Conservation (phyloP, 2,113 vertebrate genomes). For the Trichechus manatus region DNA sequence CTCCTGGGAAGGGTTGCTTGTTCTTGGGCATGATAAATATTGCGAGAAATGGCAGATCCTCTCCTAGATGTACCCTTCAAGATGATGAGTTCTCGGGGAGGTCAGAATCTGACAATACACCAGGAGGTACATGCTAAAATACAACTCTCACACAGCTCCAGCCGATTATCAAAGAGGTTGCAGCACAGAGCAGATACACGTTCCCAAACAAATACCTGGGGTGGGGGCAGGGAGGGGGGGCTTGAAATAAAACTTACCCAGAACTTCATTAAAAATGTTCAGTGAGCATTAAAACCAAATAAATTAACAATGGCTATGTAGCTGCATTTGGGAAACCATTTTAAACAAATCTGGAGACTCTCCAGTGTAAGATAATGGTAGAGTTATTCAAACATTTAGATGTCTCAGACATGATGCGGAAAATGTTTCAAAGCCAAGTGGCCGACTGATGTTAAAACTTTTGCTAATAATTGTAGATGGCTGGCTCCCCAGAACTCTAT, state of each 20-base stretch:
- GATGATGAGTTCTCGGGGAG: slow-evolving; percentile 20
- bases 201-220: not conserved
- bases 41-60: slow-evolving; percentile 46
- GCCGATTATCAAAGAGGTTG: not conserved
- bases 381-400: slow-evolving; percentile 14
- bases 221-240: rapidly evolving
- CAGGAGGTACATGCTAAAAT: not conserved
- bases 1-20: slow-evolving; percentile 57
- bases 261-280: not conserved
- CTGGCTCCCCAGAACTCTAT: not conserved
- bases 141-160: not conserved
- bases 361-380: not conserved
- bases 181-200: rapidly evolving
- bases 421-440: slow-evolving; percentile 25
- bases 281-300: slow-evolving; percentile 23
- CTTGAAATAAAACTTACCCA: not conserved
- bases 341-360: slow-evolving; percentile 24
- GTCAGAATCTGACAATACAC: not conserved
- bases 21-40: slow-evolving; percentile 56
- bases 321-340: slow-evolving; percentile 26
- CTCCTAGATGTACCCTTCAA: slow-evolving; percentile 57
- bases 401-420: not conserved
- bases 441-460: not conserved
- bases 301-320: not conserved
- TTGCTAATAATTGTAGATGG: slow-evolving; percentile 27